These are phyloP conservation scores for Liasis olivaceus DNA, from an alignment of 2,797 vertebrate genomes.

Conservation along the genomic window DNA sequence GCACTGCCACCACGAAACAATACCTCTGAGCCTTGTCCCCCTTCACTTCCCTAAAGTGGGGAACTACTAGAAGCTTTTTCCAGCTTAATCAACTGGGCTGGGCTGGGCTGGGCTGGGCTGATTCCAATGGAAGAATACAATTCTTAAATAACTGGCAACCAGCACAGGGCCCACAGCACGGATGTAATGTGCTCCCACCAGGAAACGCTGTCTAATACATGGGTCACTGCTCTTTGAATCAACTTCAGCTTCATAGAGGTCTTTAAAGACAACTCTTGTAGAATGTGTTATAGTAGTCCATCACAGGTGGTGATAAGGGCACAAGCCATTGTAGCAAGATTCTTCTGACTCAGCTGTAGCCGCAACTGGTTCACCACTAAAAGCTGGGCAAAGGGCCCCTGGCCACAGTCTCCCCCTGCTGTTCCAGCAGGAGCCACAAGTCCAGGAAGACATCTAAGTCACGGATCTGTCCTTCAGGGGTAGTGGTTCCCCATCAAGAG, in stretches of 20 bases:
- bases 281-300: not conserved
- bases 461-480: not conserved
- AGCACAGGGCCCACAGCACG: not conserved
- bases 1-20: not conserved
- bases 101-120: too few relatives aligned
- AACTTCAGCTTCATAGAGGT: not conserved
- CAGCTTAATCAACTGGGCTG: not conserved
- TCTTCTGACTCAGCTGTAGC: not conserved
- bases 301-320: not conserved
- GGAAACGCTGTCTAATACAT: not conserved
- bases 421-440: not conserved
- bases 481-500: not conserved
- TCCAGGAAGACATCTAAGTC: not conserved
- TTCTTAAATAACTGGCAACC: too few relatives aligned
- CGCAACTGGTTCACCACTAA: not conserved
- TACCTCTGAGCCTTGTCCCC: not conserved
- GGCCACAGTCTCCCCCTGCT: not conserved
- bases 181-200: not conserved
- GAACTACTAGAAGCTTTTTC: not conserved
- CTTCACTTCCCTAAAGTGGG: not conserved
- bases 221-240: not conserved
- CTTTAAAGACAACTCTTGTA: not conserved
- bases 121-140: not conserved
- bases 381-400: not conserved
- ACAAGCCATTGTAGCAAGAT: not conserved